Conservation (phyloP, 2,797 vertebrate genomes). For the Passerculus sandwichensis region DNA sequence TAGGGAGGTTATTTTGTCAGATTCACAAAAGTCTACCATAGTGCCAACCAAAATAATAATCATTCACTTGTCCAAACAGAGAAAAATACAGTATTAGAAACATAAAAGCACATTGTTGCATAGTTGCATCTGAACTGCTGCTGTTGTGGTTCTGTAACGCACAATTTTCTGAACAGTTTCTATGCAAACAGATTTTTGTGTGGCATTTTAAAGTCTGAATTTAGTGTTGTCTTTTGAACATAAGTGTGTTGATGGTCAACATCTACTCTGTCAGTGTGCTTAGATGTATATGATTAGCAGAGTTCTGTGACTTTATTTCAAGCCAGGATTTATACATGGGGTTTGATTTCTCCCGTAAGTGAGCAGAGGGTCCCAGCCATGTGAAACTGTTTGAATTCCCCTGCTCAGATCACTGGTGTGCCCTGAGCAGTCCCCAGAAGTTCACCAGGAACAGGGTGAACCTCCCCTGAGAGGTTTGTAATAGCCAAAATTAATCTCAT, state of each 20-base stretch:
- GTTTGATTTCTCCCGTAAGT: background rate
- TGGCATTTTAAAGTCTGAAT: background rate
- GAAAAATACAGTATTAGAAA: background rate
- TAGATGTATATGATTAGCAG: background rate
- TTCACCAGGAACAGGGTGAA: background rate
- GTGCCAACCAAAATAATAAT: constrained; percentile 46
- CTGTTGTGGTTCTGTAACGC: background rate
- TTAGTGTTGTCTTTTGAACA: background rate
- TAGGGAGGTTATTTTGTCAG: constrained; percentile 25
- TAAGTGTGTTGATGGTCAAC: background rate
- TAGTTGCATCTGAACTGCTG: background rate
- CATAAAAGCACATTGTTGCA: background rate
- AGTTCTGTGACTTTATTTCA: background rate
- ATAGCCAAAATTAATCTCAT: background rate
- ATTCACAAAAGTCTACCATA: background rate
- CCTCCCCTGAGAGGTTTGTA: background rate
- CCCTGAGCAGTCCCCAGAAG: background rate
- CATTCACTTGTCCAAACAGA: constrained; percentile 28
- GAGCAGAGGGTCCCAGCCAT: background rate
- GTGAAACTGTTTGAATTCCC: background rate
- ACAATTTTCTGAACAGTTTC: background rate
- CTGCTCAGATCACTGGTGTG: background rate
- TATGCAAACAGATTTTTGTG: background rate
- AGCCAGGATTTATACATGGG: background rate
- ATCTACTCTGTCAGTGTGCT: background rate